phyloP scores from a whole-genome alignment of 2,797 vertebrate species.

The Todus mexicanus region DNA sequence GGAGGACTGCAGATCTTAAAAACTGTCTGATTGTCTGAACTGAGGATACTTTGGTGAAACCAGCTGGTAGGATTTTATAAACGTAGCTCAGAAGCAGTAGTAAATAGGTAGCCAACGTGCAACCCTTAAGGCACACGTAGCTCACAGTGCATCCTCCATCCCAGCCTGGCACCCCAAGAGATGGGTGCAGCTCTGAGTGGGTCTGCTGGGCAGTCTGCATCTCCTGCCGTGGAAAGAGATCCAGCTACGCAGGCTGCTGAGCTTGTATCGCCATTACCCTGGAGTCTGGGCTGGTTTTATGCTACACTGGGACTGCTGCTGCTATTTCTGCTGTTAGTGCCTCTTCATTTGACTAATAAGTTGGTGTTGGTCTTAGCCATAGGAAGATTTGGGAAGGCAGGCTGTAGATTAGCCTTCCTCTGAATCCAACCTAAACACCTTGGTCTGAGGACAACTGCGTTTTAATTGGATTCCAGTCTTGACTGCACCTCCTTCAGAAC shows the following conservation, averaged over 20 bases:
- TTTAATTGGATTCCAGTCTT: neutral
- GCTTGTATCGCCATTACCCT: fast-evolving
- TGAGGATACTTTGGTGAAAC: neutral
- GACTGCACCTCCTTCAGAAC: neutral
- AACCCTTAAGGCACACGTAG: neutral
- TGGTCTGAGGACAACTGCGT: neutral
- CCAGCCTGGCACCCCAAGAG: neutral
- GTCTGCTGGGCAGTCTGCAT: neutral
- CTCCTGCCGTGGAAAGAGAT: neutral
- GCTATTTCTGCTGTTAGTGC: neutral
- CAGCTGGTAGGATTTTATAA: neutral
- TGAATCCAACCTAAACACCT: neutral
- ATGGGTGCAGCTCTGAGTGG: neutral
- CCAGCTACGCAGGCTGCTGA: neutral
- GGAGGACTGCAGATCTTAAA: neutral
- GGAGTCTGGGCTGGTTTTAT: neutral
- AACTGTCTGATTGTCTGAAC: neutral
- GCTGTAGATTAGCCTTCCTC: neutral
- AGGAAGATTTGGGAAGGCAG: neutral
- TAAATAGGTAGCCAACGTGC: neutral
- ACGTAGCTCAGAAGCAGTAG: neutral
- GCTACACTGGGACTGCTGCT: neutral
- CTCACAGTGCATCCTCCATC: neutral
- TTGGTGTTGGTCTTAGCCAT: neutral
- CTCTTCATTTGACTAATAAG: neutral